A percentile compares a stretch with the other conserved stretches of the same genome.
Conservation (phyloP, 2,113 vertebrate species). For the Okapia johnstoni region DNA sequence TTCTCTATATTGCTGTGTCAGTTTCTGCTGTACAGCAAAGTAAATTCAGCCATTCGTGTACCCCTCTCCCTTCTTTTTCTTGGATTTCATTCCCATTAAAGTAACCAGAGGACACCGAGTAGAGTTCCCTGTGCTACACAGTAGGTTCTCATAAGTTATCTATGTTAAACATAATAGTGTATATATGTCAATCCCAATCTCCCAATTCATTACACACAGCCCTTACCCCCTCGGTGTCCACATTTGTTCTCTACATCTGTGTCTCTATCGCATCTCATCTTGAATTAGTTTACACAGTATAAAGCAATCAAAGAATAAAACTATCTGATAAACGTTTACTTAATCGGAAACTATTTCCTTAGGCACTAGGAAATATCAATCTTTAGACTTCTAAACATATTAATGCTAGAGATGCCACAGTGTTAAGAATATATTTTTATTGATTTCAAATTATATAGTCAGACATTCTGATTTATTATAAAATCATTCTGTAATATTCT, state of each 20-base stretch:
- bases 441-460: not conserved
- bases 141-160: not conserved
- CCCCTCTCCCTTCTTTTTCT: not conserved
- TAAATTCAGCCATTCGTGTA: not conserved
- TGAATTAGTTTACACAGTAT: not conserved
- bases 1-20: not conserved
- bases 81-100: not conserved
- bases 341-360: not conserved
- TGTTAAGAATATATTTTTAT: not conserved
- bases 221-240: not conserved
- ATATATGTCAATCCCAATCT: not conserved
- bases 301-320: not conserved
- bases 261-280: not conserved
- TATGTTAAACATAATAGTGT: not conserved
- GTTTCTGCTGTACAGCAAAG: not conserved
- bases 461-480: not conserved
- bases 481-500: not conserved
- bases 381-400: not conserved
- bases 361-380: not conserved
- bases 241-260: not conserved
- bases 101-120: not conserved
- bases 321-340: not conserved
- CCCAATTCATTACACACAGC: not conserved
- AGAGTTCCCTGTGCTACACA: not conserved
- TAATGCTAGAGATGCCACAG: not conserved